Conservation (phyloP, 1,140 invertebrate genomes). For the Cyclina sinensis region DNA sequence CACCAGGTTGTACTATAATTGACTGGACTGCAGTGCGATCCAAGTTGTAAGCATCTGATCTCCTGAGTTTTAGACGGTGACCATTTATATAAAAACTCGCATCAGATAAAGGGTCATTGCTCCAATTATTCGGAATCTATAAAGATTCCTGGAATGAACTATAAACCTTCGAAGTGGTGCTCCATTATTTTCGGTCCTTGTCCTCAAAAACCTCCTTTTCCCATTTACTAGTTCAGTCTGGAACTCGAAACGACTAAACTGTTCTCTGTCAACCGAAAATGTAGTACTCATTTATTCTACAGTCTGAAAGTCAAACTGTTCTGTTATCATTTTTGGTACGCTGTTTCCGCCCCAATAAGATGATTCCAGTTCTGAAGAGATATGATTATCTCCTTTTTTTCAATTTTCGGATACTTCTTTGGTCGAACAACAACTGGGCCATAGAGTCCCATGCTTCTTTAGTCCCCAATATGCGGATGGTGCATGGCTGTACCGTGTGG, state of each 20-base stretch:
- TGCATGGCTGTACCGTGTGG: slow-evolving; percentile 81
- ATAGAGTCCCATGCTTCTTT: slow-evolving; percentile 76
- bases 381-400: slow-evolving; percentile 52
- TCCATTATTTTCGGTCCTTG: slow-evolving; percentile 60
- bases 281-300: slow-evolving; percentile 5
- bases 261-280: slow-evolving; percentile 48
- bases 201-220: slow-evolving; percentile 70
- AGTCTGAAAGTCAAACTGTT: slow-evolving; percentile 43
- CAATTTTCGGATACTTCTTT: slow-evolving; percentile 3
- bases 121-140: slow-evolving; percentile 75
- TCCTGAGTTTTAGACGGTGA: neutral
- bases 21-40: slow-evolving; percentile 20
- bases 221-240: slow-evolving; percentile 81
- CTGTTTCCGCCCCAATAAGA: slow-evolving; percentile 69
- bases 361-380: slow-evolving; percentile 75
- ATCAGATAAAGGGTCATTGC: slow-evolving; percentile 40
- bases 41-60: slow-evolving; percentile 22
- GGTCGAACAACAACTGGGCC: slow-evolving; percentile 72
- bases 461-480: slow-evolving; percentile 81
- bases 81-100: slow-evolving; percentile 48
- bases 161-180: slow-evolving; percentile 72
- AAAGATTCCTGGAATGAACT: slow-evolving; percentile 55
- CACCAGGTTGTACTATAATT: slow-evolving; percentile 62
- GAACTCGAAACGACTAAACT: slow-evolving; percentile 67
- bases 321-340: slow-evolving; percentile 69